Percentiles rank a stretch among this genome's conserved stretches.
Evolutionary conservation across 1,140 invertebrate genomes (phyloP).

Genomic region (Paralvinella palmiformis): DNA sequence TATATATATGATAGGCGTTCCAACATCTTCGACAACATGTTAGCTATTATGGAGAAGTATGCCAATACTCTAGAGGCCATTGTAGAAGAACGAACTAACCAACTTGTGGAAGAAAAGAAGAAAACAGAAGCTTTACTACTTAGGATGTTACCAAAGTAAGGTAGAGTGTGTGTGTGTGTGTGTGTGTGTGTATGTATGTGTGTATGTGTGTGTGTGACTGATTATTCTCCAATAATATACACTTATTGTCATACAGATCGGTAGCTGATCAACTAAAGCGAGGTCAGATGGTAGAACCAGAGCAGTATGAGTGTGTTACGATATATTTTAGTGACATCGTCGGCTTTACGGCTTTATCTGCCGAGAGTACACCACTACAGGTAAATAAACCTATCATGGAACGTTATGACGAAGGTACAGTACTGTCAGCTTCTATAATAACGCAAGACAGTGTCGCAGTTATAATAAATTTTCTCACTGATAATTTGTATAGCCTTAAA

Average conservation of each 20-base stretch:
- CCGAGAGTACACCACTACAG: too few species aligned
- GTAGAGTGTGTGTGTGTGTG: neutral
- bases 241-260: constrained; percentile 53
- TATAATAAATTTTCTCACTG: too few species aligned
- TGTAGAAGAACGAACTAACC: constrained; percentile 77
- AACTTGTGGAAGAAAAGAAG: constrained; percentile 82
- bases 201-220: neutral
- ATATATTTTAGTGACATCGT: too few species aligned
- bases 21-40: constrained; percentile 88
- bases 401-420: too few species aligned
- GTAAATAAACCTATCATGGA: too few species aligned
- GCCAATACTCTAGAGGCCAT: constrained; percentile 84
- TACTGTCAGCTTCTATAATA: too few species aligned
- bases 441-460: too few species aligned
- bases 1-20: too few species aligned
- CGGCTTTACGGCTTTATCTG: too few species aligned
- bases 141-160: constrained; percentile 78
- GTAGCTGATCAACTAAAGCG: constrained; percentile 83
- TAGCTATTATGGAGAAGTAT: constrained; percentile 88
- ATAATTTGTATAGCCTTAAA: too few species aligned
- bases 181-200: neutral
- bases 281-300: too few species aligned
- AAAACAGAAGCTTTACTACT: constrained; percentile 83
- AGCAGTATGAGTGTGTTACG: too few species aligned
- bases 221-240: neutral